Evolutionary conservation across 1,140 invertebrate genomes (phyloP).

Genomic region (Musca domestica): DNA sequence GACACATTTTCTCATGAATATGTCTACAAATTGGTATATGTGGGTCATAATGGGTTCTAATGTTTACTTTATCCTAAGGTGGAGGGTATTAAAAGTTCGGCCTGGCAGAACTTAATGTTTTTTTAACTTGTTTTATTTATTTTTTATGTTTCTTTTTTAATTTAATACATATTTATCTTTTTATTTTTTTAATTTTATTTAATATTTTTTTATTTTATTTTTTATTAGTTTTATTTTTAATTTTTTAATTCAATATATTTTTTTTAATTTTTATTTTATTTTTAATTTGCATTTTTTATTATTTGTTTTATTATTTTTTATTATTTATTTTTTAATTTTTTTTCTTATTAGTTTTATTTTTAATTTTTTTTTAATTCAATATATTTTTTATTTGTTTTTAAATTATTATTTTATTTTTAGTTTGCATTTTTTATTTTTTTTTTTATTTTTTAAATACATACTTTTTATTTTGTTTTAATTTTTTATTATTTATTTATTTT

Average conservation of each 20-base stretch:
- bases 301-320: neutral
- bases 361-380: neutral
- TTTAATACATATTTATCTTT: too few relatives aligned
- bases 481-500: slow-evolving; percentile 4
- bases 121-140: too few relatives aligned
- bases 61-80: too few relatives aligned
- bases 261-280: neutral
- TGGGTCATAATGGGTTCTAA: too few relatives aligned
- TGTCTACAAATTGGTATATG: too few relatives aligned
- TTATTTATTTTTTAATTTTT: neutral
- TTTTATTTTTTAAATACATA: neutral
- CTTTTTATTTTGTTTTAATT: neutral
- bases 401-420: neutral
- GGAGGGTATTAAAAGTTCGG: too few relatives aligned
- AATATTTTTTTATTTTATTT: neutral
- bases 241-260: neutral
- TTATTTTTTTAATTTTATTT: neutral
- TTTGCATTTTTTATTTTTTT: neutral
- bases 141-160: too few relatives aligned
- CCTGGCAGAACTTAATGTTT: too few relatives aligned
- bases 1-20: too few relatives aligned
- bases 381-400: neutral
- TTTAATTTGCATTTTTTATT: neutral
- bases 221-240: neutral
- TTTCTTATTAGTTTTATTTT: neutral